Evolutionary conservation across 2,888 invertebrate species (phyloP), one percentile per base, ranked within the genome.

Genomic region (Linnaemya vulpina): DNA sequence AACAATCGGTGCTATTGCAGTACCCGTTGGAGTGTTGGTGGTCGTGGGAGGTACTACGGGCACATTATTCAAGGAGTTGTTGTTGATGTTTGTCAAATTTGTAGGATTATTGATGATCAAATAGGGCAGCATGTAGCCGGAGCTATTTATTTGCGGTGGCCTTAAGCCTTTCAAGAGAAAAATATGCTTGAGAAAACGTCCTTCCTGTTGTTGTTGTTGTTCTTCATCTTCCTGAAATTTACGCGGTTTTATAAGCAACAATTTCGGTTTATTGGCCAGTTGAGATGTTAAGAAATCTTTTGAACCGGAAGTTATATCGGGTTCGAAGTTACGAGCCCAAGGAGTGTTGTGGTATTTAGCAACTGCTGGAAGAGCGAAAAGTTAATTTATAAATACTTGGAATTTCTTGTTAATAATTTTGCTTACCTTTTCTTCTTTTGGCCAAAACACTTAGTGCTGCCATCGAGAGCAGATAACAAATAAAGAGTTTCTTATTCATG

Each of bases 131-230:
- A 20, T 65, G n/a, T 67, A 17, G 17, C 20, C 67, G 9, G 68
- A 51, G 10, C 2, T 13, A 25, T 17, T 65, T 46, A 20, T 2
- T 7, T 46, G 35, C 0, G 55, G 43, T 20, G 43, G 40, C 15
- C 35, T 13, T n/a, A 83, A 40, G 1, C 17, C 35, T 4, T 46
- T 60, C 4, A 53, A 49, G 2, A 84, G 60, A 25, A 84, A 43
- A 20, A 84, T 53, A 22, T 80, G 76, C 30, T 68, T 84, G 1
- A 84, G 20, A 15, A 81, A 62, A 49, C 84, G 80, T n/a, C 84
- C 77, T 11, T 73, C 1, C 1, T 40, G 62, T 25, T 65, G 53
- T 0, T 30, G 30, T 5, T 30, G 3, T 5, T 30, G 3, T 5
- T 30, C 13, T 1, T 40, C 68, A 17, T 65, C 60, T 0, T 11